Base-by-base conservation (phyloP, 2,797 vertebrate species). In the Mus minutoides region DNA sequence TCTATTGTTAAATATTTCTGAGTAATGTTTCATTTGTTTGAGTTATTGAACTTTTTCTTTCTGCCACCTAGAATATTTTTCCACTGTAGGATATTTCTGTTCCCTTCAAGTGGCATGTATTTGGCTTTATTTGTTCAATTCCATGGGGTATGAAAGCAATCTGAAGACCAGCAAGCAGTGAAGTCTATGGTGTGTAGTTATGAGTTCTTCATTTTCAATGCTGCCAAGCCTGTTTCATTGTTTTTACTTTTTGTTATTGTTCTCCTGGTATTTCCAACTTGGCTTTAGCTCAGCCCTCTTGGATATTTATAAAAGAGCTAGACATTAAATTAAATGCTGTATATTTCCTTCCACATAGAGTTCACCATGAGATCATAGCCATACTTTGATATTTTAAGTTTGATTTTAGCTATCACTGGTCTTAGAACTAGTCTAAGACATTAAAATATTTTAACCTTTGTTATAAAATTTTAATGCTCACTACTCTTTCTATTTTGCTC, bases 261-360 rank as follows among this genome's bases (percentile, higher is more conserved):
- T 95, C 94, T 96, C 92, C 40, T 95, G 92, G 13, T 90, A 94
- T 91, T 97, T 94, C n/a, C 77, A 90, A 6, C 12, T 95, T 73
- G 96, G 49, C 84, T 40, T 90, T 0, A 4, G 31, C 87, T 82
- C 90, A 88, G 76, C 37, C 84, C 86, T 94, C 64, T 75, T 76
- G 84, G 10, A 88, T 88, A 54, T 64, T 97, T 95, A 75, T 92
- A 37, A 94, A 94, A 93, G 88, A 87, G 40, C n/a, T 95, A 94
- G 92, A 80, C 78, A 95, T 94, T 95, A 91, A 92, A 60, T 78
- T 82, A 92, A 96, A 84, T 83, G 58, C n/a, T 93, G 73, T 94
- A 37, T 88, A 92, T 91, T 97, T 88, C 49, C 62, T 95, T 87
- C 40, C 10, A 88, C 13, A 64, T 7, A 8, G 52, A 58, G 75